Percentiles rank a stretch among this genome's conserved stretches.
Conservation (phyloP, 2,888 invertebrate species). For the Prosopocoilus inquinatus region DNA sequence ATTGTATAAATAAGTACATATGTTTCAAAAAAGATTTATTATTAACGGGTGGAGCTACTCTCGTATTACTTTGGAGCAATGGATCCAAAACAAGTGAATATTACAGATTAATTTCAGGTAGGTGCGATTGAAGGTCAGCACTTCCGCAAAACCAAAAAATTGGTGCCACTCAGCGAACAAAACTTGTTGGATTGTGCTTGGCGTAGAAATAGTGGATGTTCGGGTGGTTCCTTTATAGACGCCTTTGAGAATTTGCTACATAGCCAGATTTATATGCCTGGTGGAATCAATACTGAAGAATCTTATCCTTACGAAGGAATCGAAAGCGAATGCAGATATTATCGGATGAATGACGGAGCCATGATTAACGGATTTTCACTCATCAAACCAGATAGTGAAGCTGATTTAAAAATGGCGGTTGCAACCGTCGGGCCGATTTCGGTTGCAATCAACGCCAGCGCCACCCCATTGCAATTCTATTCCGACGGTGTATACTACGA, state of each 20-base stretch:
- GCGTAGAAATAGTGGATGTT: conserved; percentile 45
- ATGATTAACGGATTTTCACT: conserved; percentile 74
- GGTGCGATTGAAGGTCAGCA: conserved; percentile 27
- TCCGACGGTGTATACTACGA: conserved; percentile 74
- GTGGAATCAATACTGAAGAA: conserved; percentile 32
- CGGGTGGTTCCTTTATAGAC: conserved; percentile 47
- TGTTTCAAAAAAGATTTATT: no score
- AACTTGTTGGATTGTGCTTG: conserved; percentile 48
- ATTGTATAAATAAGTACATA: no score
- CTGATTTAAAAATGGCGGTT: conserved; percentile 68
- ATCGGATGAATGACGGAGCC: conserved; percentile 63
- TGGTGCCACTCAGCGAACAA: conserved; percentile 47
- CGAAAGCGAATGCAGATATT: conserved; percentile 52
- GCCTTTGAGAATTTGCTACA: conserved; percentile 46
- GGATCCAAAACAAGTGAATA: no score
- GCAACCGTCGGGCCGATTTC: conserved; percentile 80
- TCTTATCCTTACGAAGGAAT: conserved; percentile 45
- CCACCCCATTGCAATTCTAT: conserved; percentile 83
- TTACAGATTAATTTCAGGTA: conserved; percentile 11
- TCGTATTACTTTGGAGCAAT: no score
- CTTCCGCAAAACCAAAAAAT: conserved; percentile 22
- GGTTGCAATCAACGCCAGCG: conserved; percentile 77
- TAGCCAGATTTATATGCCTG: no score
- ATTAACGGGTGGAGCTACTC: no score
- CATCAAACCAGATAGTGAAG: conserved; percentile 62